Conservation (phyloP, 2,888 invertebrate genomes). For the Tigriopus californicus region DNA sequence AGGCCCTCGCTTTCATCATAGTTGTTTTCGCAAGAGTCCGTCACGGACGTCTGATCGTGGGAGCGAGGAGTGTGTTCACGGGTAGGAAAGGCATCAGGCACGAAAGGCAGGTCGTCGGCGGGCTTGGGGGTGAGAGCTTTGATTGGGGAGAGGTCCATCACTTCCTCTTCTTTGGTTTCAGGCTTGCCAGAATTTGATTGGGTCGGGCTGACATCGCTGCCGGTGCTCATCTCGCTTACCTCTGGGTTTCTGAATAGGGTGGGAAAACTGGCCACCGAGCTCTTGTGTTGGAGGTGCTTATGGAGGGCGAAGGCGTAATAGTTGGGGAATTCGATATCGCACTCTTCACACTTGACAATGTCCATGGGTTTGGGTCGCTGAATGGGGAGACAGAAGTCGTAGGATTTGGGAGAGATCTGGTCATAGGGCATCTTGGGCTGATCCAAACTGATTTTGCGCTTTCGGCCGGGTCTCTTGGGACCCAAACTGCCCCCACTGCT, state of each 20-base stretch:
- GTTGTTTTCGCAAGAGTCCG: neutral
- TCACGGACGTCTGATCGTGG: neutral
- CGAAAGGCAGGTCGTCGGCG: neutral
- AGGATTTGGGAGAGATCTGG: neutral
- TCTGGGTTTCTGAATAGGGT: neutral
- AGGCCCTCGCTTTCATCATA: conserved; percentile 5
- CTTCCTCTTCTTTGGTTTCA: neutral
- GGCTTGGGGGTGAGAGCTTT: neutral
- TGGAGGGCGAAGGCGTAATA: conserved; percentile 8
- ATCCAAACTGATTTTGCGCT: neutral
- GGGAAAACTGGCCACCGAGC: neutral
- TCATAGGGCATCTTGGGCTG: neutral
- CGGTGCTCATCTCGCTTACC: neutral
- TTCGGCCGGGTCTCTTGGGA: neutral
- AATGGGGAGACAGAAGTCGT: neutral
- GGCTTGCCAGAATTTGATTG: neutral
- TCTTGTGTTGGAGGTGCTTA: neutral
- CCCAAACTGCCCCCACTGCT: conserved; percentile 13
- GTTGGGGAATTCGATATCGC: neutral
- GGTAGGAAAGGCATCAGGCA: neutral
- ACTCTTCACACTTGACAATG: conserved; percentile 9
- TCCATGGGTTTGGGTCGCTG: neutral
- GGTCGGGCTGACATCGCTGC: neutral
- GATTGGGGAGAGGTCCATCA: neutral
- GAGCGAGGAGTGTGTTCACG: neutral